Conservation (phyloP, 35 echinoderm and acorn worm species). For the Apostichopus parvimensis region DNA sequence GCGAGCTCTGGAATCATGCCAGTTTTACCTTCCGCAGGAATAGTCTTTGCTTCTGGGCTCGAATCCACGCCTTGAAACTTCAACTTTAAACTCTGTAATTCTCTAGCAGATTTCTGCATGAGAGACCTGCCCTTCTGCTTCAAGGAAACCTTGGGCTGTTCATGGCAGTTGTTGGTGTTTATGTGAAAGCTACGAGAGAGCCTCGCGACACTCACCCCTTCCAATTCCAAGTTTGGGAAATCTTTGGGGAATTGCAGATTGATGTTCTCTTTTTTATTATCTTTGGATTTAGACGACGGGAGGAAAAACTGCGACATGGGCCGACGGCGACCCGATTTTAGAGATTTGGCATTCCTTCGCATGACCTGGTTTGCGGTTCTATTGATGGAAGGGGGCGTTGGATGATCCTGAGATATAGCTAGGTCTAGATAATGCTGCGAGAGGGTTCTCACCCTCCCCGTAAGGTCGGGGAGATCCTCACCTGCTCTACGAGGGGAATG, state of each 20-base stretch:
- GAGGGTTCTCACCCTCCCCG: slow-evolving; percentile 34
- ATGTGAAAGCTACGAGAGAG: slow-evolving; percentile 33
- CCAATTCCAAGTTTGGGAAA: slow-evolving; percentile 17
- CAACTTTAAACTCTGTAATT: slow-evolving; percentile 37
- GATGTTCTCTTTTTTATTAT: background rate
- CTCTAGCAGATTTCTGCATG: slow-evolving; percentile 41
- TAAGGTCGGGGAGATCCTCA: slow-evolving; percentile 59
- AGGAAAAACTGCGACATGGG: slow-evolving; percentile 53
- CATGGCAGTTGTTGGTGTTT: slow-evolving; percentile 53
- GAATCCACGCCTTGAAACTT: slow-evolving; percentile 37
- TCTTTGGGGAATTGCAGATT: background rate
- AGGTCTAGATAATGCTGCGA: slow-evolving; percentile 52
- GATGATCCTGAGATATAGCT: slow-evolving; percentile 26
- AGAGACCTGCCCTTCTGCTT: slow-evolving; percentile 38
- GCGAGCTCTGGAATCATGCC: slow-evolving; percentile 24
- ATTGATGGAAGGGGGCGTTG: background rate
- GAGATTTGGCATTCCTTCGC: background rate
- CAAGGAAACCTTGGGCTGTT: slow-evolving; percentile 23
- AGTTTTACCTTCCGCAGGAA: background rate
- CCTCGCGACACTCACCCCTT: slow-evolving; percentile 25
- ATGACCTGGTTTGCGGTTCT: slow-evolving; percentile 8
- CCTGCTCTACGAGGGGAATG: slow-evolving; percentile 87
- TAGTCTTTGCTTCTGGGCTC: slow-evolving; percentile 21
- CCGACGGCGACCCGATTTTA: background rate
- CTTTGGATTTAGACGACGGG: slow-evolving; percentile 28